Conservation (phyloP, 2,797 vertebrate genomes). For the Lophius americanus region DNA sequence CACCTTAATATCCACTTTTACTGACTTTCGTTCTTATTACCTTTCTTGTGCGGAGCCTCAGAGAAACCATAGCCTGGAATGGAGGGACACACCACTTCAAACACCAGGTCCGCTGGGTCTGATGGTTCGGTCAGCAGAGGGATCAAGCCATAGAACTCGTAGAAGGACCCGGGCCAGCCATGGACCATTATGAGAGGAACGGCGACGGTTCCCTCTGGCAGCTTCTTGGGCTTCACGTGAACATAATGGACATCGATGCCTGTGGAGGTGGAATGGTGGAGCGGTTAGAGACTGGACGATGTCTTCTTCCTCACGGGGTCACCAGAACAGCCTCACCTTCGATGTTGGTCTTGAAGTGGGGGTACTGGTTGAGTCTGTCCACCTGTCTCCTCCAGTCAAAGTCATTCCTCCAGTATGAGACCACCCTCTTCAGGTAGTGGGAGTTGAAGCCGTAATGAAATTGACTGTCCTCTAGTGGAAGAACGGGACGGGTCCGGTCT, state of each 20-base stretch:
- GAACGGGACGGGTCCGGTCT: conserved; percentile 80
- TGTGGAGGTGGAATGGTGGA: conserved; percentile 37
- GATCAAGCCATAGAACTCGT: conserved; percentile 89
- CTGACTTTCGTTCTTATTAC: conserved; percentile 50
- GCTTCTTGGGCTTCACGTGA: conserved; percentile 83
- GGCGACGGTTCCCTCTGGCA: conserved; percentile 70
- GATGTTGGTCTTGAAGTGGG: conserved; percentile 89
- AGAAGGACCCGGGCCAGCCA: conserved; percentile 92
- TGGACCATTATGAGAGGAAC: conserved; percentile 89
- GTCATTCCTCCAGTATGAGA: conserved; percentile 88
- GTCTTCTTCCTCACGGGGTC: not conserved
- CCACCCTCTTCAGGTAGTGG: conserved; percentile 80
- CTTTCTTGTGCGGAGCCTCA: conserved; percentile 86
- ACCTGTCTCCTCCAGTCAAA: conserved; percentile 90
- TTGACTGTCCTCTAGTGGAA: conserved; percentile 83
- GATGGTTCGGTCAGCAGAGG: conserved; percentile 83
- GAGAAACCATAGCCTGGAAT: conserved; percentile 93
- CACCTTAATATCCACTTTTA: no score
- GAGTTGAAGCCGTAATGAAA: conserved; percentile 91
- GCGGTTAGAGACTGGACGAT: not conserved
- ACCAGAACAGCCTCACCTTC: conserved; percentile 79
- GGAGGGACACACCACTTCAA: conserved; percentile 92
- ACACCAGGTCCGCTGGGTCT: conserved; percentile 64
- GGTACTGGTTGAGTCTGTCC: conserved; percentile 86
- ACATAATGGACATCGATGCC: conserved; percentile 89